Evolutionary conservation across 2,888 invertebrate genomes (phyloP).

Genomic region (Hecatera dysodea): DNA sequence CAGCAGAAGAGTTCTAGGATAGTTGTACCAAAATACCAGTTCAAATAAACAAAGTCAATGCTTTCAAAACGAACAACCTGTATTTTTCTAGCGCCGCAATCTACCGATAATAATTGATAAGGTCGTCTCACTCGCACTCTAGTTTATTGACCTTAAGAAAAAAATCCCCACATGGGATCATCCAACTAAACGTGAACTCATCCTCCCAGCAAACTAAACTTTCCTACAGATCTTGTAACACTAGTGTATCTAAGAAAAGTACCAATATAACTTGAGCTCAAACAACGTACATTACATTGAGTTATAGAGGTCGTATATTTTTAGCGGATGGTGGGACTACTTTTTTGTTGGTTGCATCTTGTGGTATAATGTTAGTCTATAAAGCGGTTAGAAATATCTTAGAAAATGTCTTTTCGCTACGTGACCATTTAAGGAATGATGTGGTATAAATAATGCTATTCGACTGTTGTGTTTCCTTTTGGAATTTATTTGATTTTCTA

Average conservation of each 20-base stretch:
- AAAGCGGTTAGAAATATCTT: conserved; percentile 55
- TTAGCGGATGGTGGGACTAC: conserved; percentile 66
- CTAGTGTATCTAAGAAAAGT: conserved; percentile 30
- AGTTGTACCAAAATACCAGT: background rate
- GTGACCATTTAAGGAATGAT: conserved; percentile 48
- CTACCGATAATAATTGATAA: conserved; percentile 87
- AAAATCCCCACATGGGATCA: conserved; percentile 67
- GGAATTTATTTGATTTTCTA: conserved; percentile 12
- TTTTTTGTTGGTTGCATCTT: conserved; percentile 65
- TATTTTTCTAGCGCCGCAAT: conserved; percentile 72
- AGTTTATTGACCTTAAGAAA: conserved; percentile 85
- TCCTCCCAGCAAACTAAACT: background rate
- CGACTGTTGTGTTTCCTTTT: conserved; percentile 27
- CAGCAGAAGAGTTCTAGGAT: too few species aligned
- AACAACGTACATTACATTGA: conserved; percentile 27
- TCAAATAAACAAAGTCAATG: conserved; percentile 7
- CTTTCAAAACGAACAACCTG: conserved; percentile 66
- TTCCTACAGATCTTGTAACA: conserved; percentile 43
- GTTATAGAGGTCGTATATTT: conserved; percentile 54
- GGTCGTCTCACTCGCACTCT: conserved; percentile 82
- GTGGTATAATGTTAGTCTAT: conserved; percentile 57
- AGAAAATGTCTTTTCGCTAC: conserved; percentile 55
- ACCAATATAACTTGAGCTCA: conserved; percentile 54
- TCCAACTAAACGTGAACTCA: conserved; percentile 60
- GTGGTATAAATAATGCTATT: conserved; percentile 7